phyloP scores from a whole-genome alignment of 2,797 vertebrate species.

The Gallirallus australis region DNA sequence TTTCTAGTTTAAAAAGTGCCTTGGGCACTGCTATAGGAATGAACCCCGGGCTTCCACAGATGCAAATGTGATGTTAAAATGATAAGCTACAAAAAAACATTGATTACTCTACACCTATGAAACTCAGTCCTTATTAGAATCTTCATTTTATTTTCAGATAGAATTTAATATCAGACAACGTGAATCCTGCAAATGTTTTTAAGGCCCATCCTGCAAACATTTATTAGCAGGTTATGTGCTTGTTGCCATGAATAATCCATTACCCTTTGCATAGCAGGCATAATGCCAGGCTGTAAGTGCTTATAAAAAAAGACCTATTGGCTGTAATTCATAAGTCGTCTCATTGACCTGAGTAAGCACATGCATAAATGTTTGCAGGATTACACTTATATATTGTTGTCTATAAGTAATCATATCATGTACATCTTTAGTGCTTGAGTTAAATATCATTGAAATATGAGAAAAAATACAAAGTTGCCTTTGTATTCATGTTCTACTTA shows the following conservation, averaged over 20 bases:
- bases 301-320: background rate
- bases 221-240: constrained; percentile 11
- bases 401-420: background rate
- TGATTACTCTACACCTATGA: background rate
- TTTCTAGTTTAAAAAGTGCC: background rate
- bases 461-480: background rate
- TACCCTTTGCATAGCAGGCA: background rate
- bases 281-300: background rate
- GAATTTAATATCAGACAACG: background rate
- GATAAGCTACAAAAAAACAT: background rate
- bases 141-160: constrained; percentile 13
- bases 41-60: background rate
- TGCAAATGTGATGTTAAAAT: background rate
- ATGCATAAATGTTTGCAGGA: background rate
- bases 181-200: constrained; percentile 2
- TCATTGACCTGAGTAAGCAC: constrained; percentile 8
- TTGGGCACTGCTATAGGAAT: background rate
- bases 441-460: background rate
- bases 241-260: constrained; percentile 43
- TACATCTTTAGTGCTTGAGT: background rate
- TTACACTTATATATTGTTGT: background rate
- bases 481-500: background rate
- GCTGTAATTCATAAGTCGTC: background rate
- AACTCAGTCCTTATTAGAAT: background rate
- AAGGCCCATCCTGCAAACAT: background rate